Percentiles rank a stretch among this genome's conserved stretches.
phyloP scores from a whole-genome alignment of 1,140 invertebrate genomes.

The Zaprionus gabonicus region DNA sequence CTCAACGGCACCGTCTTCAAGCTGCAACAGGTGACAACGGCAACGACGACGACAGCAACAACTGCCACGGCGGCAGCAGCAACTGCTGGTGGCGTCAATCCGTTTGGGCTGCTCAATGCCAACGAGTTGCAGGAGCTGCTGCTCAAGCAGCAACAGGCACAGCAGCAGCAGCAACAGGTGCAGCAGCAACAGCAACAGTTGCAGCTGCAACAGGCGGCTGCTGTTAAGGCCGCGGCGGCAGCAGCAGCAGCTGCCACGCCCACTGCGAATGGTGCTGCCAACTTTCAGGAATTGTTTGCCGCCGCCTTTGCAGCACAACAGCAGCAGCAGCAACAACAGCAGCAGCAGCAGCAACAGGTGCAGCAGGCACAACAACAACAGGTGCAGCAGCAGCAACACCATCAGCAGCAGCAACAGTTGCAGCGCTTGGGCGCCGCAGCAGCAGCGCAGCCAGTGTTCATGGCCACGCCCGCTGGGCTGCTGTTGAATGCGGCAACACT shows the following conservation, averaged over 20 bases:
- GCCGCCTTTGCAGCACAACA: slow-evolving; percentile 68
- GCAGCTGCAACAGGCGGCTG: slow-evolving; percentile 42
- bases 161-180: slow-evolving; percentile 37
- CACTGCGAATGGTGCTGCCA: slow-evolving; percentile 46
- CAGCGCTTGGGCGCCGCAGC: slow-evolving; percentile 65
- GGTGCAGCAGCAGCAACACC: slow-evolving; percentile 35
- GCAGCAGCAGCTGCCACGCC: slow-evolving; percentile 47
- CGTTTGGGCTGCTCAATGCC: slow-evolving; percentile 67
- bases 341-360: slow-evolving; percentile 52
- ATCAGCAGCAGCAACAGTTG: slow-evolving; percentile 63
- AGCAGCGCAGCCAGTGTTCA: slow-evolving; percentile 78
- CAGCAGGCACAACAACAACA: slow-evolving; percentile 54
- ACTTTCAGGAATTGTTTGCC: slow-evolving; percentile 73
- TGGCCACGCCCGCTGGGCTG: slow-evolving; percentile 77
- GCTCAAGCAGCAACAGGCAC: slow-evolving; percentile 66
- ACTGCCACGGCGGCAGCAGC: slow-evolving; percentile 65
- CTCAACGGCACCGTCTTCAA: slow-evolving; percentile 84
- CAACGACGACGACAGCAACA: slow-evolving; percentile 79
- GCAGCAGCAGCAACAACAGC: slow-evolving; percentile 72
- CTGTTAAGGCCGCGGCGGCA: slow-evolving; percentile 32
- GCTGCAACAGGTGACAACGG: slow-evolving; percentile 81
- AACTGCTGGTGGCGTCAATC: slow-evolving; percentile 56
- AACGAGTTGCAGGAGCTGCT: slow-evolving; percentile 71
- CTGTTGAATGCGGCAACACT: slow-evolving; percentile 76
- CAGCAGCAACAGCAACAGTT: slow-evolving; percentile 70